A percentile compares a stretch with the other conserved stretches of the same genome.
Evolutionary conservation across 2,888 invertebrate genomes (phyloP).

Genomic region (Hyalella azteca): DNA sequence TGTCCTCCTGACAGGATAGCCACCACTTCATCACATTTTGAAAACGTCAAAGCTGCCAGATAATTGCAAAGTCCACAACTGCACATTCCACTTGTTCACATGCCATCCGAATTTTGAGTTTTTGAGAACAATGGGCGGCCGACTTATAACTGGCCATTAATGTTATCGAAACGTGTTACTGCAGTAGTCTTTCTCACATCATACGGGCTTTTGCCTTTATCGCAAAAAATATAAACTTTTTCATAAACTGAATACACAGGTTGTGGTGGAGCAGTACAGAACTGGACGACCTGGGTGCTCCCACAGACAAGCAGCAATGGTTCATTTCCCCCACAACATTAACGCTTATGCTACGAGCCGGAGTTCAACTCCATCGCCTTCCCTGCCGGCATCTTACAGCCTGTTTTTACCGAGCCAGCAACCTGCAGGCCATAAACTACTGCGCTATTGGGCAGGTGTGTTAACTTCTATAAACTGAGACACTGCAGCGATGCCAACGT

Average conservation of each 20-base stretch:
- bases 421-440: conserved; percentile 48
- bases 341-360: conserved; percentile 52
- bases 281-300: neutral
- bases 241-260: neutral
- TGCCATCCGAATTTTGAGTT: no score
- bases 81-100: no score
- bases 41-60: conserved; percentile 58
- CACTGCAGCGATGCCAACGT: no score
- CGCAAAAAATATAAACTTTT: no score
- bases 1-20: conserved; percentile 10
- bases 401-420: conserved; percentile 44
- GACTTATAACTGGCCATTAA: no score
- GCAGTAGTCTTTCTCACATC: no score
- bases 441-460: conserved; percentile 45
- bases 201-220: no score
- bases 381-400: conserved; percentile 44
- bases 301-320: neutral
- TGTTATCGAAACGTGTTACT: no score
- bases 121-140: no score
- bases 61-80: no score
- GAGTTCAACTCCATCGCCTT: conserved; percentile 47
- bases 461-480: no score
- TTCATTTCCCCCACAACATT: conserved; percentile 40
- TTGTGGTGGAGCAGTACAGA: neutral
- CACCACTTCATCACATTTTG: conserved; percentile 62